phyloP scores from a whole-genome alignment of 2,888 invertebrate species.

The Leptopilina myrica region DNA sequence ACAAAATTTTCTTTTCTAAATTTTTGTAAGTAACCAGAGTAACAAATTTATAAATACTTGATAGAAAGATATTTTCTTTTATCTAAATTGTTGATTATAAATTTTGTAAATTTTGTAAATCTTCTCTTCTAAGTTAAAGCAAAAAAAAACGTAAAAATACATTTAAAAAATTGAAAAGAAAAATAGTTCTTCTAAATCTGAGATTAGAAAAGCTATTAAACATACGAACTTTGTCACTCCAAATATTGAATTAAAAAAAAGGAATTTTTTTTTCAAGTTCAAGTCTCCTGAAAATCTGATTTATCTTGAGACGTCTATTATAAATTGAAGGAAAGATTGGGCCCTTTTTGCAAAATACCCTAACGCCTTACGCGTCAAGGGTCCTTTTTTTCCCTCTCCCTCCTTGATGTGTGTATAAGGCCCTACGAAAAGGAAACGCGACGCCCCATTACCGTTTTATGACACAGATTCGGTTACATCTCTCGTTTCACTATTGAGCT shows the following conservation, averaged over 20 bases:
- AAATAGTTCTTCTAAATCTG: too few relatives aligned
- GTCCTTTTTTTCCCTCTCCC: slow-evolving; percentile 46
- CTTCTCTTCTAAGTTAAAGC: too few relatives aligned
- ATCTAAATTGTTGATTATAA: too few relatives aligned
- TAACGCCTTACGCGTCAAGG: slow-evolving; percentile 42
- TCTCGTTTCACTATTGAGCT: slow-evolving; percentile 75
- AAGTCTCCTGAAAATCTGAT: slow-evolving; percentile 7
- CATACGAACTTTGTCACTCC: too few relatives aligned
- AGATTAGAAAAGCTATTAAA: too few relatives aligned
- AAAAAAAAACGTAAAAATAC: too few relatives aligned
- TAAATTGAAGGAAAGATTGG: slow-evolving; percentile 37
- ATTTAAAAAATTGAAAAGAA: too few relatives aligned
- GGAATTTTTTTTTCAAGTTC: background rate
- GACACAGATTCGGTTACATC: slow-evolving; percentile 74
- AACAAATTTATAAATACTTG: too few relatives aligned
- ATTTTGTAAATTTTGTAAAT: too few relatives aligned
- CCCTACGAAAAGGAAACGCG: slow-evolving; percentile 73
- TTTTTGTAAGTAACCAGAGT: too few relatives aligned
- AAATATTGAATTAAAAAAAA: background rate
- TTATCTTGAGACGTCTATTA: background rate
- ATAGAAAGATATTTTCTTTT: too few relatives aligned
- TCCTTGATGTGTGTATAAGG: slow-evolving; percentile 50
- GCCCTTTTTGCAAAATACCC: slow-evolving; percentile 50
- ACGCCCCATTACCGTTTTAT: slow-evolving; percentile 76
- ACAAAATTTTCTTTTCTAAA: too few relatives aligned